Base-by-base conservation (phyloP, 2,888 invertebrate genomes). In the Rhogogaster chlorosoma region DNA sequence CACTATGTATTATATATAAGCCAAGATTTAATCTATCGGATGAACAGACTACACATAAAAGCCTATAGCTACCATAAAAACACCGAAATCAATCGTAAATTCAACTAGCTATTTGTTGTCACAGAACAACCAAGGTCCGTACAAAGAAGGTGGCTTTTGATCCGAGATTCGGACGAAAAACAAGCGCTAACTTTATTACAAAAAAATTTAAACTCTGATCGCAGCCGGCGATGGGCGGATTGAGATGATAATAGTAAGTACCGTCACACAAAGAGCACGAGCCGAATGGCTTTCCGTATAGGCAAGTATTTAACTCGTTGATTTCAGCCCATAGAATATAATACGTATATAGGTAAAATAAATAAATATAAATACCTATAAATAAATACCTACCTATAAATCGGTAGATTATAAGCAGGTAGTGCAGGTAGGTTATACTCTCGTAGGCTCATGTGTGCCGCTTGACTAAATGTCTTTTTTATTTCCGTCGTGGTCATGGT, bases 71-170 rank as follows among this genome's bases (percentile, higher is more conserved):
- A 71, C 53, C 29, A 49, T 26, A 53, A 77, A 53, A 77, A 49
- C 61, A 22, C 53, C 87, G 88, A 87, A 89, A 88, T 87, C 88
- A 88, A 89, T 88, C 87, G 87, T 86, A 88, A 87, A 89, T 89
- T 89, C 89, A 89, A 88, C 88, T 88, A 88, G 87, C 88, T 88
- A 87, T 88, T 88, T 88, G 87, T 88, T 88, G 88, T 88, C 87
- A 86, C 87, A 88, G 88, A 87, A 87, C 86, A 42, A 82, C 32
- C 45, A 12, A 80, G 15, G n/a, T 15, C 22, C 9, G 26, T 22
- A 83, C 42, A 67, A 83, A 49, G 53, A 32, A 77, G 18, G 18
- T 15, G 45, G 49, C 49, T 49, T 77, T 49, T 26, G 26, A 10
- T 73, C 22, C 22, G 22, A 4, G 38, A 42, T 42, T 36, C 12